phyloP scores from a whole-genome alignment of 2,888 invertebrate species.

The Serrognathus titanus region DNA sequence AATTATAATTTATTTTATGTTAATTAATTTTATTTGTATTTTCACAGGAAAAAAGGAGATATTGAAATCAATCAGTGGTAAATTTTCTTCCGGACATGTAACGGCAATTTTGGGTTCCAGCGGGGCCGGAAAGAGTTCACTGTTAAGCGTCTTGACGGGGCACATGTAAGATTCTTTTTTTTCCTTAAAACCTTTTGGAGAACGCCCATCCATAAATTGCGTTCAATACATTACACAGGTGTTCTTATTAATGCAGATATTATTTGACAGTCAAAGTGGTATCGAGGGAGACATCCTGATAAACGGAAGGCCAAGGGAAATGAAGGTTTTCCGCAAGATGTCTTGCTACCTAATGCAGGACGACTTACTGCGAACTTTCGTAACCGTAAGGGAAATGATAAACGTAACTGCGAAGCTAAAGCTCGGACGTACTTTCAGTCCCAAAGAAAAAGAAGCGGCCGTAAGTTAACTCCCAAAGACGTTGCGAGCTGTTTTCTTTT shows the following conservation, averaged over 20 bases:
- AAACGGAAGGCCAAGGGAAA: constrained; percentile 75
- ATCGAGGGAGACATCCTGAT: constrained; percentile 74
- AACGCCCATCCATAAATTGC: too few species aligned
- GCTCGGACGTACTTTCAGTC: constrained; percentile 62
- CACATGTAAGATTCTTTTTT: constrained; percentile 12
- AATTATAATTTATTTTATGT: too few species aligned
- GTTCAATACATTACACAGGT: too few species aligned
- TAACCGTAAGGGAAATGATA: constrained; percentile 88
- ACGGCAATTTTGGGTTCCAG: constrained; percentile 18
- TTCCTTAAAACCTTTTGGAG: too few species aligned
- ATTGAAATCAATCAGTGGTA: constrained; percentile 16
- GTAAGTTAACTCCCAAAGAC: too few species aligned
- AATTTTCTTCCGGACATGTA: constrained; percentile 16
- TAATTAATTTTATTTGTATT: not conserved
- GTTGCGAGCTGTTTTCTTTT: not conserved
- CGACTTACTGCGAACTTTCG: constrained; percentile 78
- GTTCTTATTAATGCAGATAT: not conserved
- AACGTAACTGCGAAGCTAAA: constrained; percentile 86
- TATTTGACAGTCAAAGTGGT: constrained; percentile 47
- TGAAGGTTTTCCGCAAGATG: constrained; percentile 77
- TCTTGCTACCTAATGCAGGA: constrained; percentile 97
- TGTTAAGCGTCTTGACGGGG: constrained; percentile 17
- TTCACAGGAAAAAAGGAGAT: constrained; percentile 14
- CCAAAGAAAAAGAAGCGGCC: not conserved
- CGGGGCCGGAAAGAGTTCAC: constrained; percentile 19